Base-by-base conservation (phyloP, 2,113 vertebrate species). In the Clarias gariepinus region DNA sequence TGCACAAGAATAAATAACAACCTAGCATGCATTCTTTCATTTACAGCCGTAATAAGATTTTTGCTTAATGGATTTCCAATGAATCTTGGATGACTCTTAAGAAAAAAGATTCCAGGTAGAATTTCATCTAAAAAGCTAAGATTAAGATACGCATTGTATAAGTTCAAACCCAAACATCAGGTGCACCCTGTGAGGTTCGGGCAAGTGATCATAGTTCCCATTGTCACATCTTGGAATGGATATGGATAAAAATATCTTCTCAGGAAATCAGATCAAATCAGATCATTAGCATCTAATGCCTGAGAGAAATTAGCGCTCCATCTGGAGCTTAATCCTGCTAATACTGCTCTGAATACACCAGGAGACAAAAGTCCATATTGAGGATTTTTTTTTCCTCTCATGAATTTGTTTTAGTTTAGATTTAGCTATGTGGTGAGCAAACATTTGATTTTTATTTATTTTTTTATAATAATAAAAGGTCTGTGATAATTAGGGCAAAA, bases 271-370 rank as follows among this genome's bases (percentile, higher is more conserved):
- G 85, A 68, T 64, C 83, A 84, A 80, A 66, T 78, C 86, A 84
- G 85, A 68, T 74, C 74, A 88, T 86, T 90, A 81, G 80, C 77
- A 85, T 86, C 77, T 89, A 83, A 87, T 80, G 76, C 60, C 52
- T 87, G 81, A 85, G 36, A 86, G 73, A 88, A 90, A 86, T 87
- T 69, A 84, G 79, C 74, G 41, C 77, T 90, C 83, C 89, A 89
- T 87, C 90, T 86, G 82, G 60, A 61, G 33, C 68, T 19, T 53
- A 86, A 86, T 73, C 90, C 64, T 71, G 47, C 71, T 58, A 82
- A 86, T 83, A 82, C 82, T 85, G 53, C 33, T 68, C 84, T 36
- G 64, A 87, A 82, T 84, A 82, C 53, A 86, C 81, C 47, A 55
- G 60, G 81, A 77, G 84, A 64, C 36, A 41, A 80, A 80, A 84